phyloP scores from a whole-genome alignment of 1,140 invertebrate genomes.

The Drosophila baimaii region DNA sequence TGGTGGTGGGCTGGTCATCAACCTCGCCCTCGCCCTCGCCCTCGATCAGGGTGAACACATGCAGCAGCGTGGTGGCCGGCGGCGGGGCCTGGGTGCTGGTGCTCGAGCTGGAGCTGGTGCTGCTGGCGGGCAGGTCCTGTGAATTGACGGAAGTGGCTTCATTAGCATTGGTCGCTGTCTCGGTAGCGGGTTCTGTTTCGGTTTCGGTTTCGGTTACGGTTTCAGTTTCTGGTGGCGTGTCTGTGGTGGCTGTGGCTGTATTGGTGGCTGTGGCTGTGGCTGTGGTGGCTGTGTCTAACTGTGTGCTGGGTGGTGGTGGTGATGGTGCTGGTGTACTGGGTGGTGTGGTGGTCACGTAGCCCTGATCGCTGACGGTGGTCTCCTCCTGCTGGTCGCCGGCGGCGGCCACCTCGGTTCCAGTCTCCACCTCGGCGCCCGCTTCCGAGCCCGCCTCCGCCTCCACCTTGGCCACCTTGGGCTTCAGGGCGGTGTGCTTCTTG shows the following conservation, averaged over 20 bases:
- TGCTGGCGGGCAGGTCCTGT: slow-evolving; percentile 46
- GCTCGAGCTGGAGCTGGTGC: background rate
- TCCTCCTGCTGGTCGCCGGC: slow-evolving; percentile 32
- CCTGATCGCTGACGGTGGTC: slow-evolving; percentile 42
- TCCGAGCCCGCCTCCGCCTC: slow-evolving; percentile 26
- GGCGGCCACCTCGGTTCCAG: slow-evolving; percentile 37
- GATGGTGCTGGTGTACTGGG: slow-evolving; percentile 67
- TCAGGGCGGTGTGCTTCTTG: slow-evolving; percentile 81
- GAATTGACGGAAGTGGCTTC: slow-evolving; percentile 76
- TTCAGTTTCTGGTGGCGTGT: slow-evolving; percentile 56
- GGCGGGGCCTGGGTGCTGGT: slow-evolving; percentile 78
- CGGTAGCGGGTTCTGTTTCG: slow-evolving; percentile 29
- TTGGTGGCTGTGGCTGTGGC: slow-evolving; percentile 8
- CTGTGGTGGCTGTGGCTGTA: slow-evolving; percentile 55
- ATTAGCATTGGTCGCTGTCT: slow-evolving; percentile 69
- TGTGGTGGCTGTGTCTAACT: slow-evolving; percentile 53
- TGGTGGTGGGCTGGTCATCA: slow-evolving; percentile 29
- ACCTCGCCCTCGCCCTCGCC: slow-evolving; percentile 57
- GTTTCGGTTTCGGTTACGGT: slow-evolving; percentile 23
- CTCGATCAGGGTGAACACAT: slow-evolving; percentile 85
- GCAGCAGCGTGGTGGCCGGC: slow-evolving; percentile 85
- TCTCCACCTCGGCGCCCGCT: slow-evolving; percentile 39
- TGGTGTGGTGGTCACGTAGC: slow-evolving; percentile 75
- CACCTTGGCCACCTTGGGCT: slow-evolving; percentile 62
- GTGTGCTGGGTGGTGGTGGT: slow-evolving; percentile 51